Base-by-base conservation (phyloP, 2,888 invertebrate species). In the Desoria tigrina region DNA sequence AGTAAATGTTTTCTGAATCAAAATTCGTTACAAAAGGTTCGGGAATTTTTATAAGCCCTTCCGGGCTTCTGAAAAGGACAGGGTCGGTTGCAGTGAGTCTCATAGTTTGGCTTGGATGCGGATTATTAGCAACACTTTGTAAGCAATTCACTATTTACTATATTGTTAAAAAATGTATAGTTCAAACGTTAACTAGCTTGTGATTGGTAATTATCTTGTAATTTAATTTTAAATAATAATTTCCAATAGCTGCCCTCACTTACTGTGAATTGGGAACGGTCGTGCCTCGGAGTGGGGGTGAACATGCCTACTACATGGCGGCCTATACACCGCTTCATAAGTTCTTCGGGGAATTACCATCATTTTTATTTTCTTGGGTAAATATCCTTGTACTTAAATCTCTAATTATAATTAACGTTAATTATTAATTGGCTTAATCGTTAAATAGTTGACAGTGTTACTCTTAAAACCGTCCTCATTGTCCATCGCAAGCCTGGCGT, bases 1-100 rank as follows among this genome's bases (percentile, higher is more conserved):
- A n/a, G n/a, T n/a, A n/a, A n/a, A n/a, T n/a, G n/a, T n/a, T n/a
- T n/a, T n/a, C n/a, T n/a, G n/a, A n/a, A n/a, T 45, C 16, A 9
- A 45, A 23, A 9, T 51, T 4, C 4, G 26, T 26, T 16, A 7
- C 9, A 18, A 45, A 63, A 94, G 94, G 94, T 80, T 96, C 96
- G 82, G 97, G 97, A 85, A 96, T 97, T 82, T 97, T 97, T 86
- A 93, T 97, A 82, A 94, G 95, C 83, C 95, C 96, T 81, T 92
- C 92, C 82, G 93, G 93, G 82, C 89, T 97, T 80, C 84, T 96
- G 81, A 87, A 88, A 83, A 87, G 90, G 82, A 92, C 92, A 78
- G 92, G 90, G 82, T 96, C 95, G 81, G 90, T 95, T 82, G 95
- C 94, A 82, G 86, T 93, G 82, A 92, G 94, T 84, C 90, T 96